These are phyloP conservation scores for Cheilosia pagana DNA, from an alignment of 2,888 invertebrate genomes.

Conservation along the genomic window DNA sequence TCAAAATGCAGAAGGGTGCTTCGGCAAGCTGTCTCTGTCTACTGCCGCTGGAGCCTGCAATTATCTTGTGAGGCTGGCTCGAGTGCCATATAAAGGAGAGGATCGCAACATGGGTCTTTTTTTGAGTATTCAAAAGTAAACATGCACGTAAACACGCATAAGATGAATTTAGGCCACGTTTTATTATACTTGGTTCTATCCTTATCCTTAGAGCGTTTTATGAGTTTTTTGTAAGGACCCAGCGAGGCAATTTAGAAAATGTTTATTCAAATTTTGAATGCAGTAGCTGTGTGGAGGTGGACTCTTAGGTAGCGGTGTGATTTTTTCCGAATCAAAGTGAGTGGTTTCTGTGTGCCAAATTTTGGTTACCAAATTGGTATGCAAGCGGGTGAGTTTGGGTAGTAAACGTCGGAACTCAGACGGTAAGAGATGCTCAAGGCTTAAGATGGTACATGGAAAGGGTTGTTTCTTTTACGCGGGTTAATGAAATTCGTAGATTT, in stretches of 20 bases:
- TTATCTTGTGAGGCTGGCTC: conserved; percentile 51
- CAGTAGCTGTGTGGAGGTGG: background rate
- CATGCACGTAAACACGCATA: background rate
- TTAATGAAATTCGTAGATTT: too few relatives aligned
- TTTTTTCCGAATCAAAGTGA: too few relatives aligned
- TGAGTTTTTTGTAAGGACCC: conserved; percentile 17
- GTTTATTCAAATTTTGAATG: conserved; percentile 46
- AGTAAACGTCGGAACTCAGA: too few relatives aligned
- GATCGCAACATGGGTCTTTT: conserved; percentile 14
- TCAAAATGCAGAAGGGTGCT: conserved; percentile 51
- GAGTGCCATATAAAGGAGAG: conserved; percentile 14
- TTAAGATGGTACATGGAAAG: too few relatives aligned
- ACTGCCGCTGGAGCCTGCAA: conserved; percentile 35
- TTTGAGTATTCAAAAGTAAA: conserved; percentile 23
- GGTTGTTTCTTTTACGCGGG: too few relatives aligned
- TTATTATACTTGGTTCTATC: conserved; percentile 11
- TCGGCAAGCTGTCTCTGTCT: conserved; percentile 14
- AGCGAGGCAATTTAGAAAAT: conserved; percentile 22
- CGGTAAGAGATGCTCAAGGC: too few relatives aligned
- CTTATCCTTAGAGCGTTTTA: conserved; percentile 25
- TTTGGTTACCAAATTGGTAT: too few relatives aligned
- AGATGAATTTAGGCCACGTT: conserved; percentile 1
- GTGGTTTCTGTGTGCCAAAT: too few relatives aligned
- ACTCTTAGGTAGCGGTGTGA: too few relatives aligned
- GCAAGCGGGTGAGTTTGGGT: too few relatives aligned